Evolutionary conservation across 2,888 invertebrate genomes (phyloP), one percentile per base, ranked within the genome.

Genomic region (Netelia fuscicornis): DNA sequence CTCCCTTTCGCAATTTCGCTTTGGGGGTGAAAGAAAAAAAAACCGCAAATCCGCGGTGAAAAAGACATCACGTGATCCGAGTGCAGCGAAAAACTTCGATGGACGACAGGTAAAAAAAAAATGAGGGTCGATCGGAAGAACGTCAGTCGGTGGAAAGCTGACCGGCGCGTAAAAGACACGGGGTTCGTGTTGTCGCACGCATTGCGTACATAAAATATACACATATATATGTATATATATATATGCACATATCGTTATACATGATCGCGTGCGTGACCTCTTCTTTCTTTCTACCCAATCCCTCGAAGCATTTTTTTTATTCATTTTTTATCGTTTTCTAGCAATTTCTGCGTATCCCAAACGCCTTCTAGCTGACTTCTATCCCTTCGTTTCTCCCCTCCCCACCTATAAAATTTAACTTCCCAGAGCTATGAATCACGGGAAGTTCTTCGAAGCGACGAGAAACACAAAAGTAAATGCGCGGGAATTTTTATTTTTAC

Each of bases 91-190:
- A 64, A 67, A 54, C 64, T 64, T 37, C 75, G 56, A 64, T 48
- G 64, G 23, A 20, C 56, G 71, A 68, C 71, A 48, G 56, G 70
- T 78, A 75, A 60, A 84, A 82, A 58, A 77, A 80, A 52, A 65
- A 84, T 78, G 81, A 86, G 86, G 87, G 87, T 17, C 17, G 17
- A 17, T 86, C 84, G 81, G 82, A 84, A 83, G 88, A 83, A 81
- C 84, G 84, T 82, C 83, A 83, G 77, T 81, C 81, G 82, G 70
- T 84, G 86, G 83, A 83, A 85, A 88, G 84, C 83, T 87, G 87
- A 87, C 84, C 87, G 87, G 86, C 86, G 88, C 88, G 86, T 88
- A 86, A 88, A 86, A 83, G 86, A 83, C 83, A 77, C 83, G 85
- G 88, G 87, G 89, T 87, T 86, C 86, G 78, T 83, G 81, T 74